A percentile compares a stretch with the other conserved stretches of the same genome.
These are phyloP conservation scores for Neoaliturus tenellus DNA, from an alignment of 2,888 invertebrate species.

Conservation along the genomic window DNA sequence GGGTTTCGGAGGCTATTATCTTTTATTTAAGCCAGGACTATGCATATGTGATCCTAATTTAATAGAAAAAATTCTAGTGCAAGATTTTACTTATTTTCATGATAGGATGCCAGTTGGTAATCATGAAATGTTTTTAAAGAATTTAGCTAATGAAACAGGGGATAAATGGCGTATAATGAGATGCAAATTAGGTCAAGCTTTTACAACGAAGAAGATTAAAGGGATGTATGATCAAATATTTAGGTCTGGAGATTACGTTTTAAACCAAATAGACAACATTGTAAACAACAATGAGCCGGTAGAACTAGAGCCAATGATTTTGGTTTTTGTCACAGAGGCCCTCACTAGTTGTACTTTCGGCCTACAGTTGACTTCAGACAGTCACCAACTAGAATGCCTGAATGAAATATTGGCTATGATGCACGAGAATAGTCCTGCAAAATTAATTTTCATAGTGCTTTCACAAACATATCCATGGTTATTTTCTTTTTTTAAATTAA, in stretches of 20 bases:
- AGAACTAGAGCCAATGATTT: constrained; percentile 3
- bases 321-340: background rate
- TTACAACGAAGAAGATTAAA: constrained; percentile 14
- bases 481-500: background rate
- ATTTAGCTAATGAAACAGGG: background rate
- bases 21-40: constrained; percentile 2
- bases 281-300: background rate
- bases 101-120: background rate
- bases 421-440: background rate
- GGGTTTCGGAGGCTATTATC: constrained; percentile 9
- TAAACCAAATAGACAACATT: background rate
- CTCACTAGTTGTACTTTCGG: constrained; percentile 19
- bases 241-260: background rate
- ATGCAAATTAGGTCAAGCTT: constrained; percentile 2
- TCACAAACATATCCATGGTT: background rate
- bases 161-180: constrained; percentile 24
- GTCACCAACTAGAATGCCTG: background rate
- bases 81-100: constrained; percentile 32
- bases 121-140: background rate
- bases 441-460: background rate
- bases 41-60: constrained; percentile 6
- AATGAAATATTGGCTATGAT: background rate
- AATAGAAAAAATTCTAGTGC: constrained; percentile 13
- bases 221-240: constrained; percentile 39
- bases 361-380: background rate